Evolutionary conservation across 64 coral and sea anemone species (phyloP), one percentile per base, ranked within the genome.

Genomic region (Dendrophyllia cribrosa): DNA sequence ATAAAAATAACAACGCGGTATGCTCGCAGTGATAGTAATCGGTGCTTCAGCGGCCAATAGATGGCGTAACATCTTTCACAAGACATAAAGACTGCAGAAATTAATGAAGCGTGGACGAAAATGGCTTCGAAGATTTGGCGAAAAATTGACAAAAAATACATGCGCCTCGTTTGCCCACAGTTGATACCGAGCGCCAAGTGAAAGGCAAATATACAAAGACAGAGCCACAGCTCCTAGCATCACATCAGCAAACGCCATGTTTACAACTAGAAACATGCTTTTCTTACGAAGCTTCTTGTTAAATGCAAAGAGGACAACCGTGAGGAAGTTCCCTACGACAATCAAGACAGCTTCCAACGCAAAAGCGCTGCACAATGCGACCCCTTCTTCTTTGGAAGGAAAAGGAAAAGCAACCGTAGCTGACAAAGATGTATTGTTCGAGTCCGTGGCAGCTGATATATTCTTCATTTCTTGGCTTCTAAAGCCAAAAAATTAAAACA

Each of bases 21-120:
- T 50, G 72, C 15, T 6, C 15, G 10, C 13, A 17, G 1, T 19
- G 72, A 50, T 43, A 75, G 45, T 16, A 17, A 20, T 49, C 72
- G 72, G 34, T 72, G 34, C 46, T 75, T 75, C 0, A 17, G 43
- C 45, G 72, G 72, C 43, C 15, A 50, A 44, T 19, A 20, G 0
- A 75, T 19, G 72, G 44, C 72, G 46, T 75, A 75, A 75, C 48
- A 49, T 50, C 72, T 47, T 17, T 75, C 72, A 75, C 72, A 47
- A 20, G 72, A 75, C 48, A 75, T 17, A 6, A 75, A 17, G 7
- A 50, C 43, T 16, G 12, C 72, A 19, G 72, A 48, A 49, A 75
- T 46, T 46, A 75, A 75, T 2, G 72, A 75, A 6, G 72, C 72
- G 4, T 50, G 72, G 2, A 0, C 7, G 43, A 75, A 17, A 75